Evolutionary conservation across 2,888 invertebrate genomes (phyloP).

Genomic region (Julus scandinavius): DNA sequence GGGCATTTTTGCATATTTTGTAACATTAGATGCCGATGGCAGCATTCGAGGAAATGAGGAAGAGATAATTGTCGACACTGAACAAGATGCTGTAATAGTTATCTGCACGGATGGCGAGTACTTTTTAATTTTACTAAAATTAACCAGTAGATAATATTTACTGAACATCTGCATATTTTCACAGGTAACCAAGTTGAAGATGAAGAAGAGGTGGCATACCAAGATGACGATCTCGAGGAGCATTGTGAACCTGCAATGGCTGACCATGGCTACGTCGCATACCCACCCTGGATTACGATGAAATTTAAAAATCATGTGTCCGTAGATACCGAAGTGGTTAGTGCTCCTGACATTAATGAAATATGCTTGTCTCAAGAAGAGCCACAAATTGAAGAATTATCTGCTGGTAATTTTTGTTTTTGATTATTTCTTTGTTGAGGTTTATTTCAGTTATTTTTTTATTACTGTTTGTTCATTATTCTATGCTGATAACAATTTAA

Average conservation of each 20-base stretch:
- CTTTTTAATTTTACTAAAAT: not conserved
- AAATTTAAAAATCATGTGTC: not conserved
- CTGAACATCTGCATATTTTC: not conserved
- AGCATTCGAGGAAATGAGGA: not conserved
- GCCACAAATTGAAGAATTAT: not conserved
- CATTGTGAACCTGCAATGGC: not conserved
- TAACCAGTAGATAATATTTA: not conserved
- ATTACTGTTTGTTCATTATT: not conserved
- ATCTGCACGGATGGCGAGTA: not conserved
- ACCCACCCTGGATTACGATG: conserved; percentile 10
- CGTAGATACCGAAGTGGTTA: not conserved
- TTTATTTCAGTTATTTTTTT: not conserved
- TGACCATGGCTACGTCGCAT: not conserved
- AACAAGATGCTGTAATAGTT: conserved; percentile 21
- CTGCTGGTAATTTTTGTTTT: not conserved
- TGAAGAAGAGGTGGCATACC: not conserved
- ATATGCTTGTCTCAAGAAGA: not conserved
- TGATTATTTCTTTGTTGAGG: not conserved
- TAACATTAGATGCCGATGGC: not conserved
- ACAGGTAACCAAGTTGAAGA: not conserved
- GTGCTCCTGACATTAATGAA: not conserved
- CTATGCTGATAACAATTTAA: not conserved
- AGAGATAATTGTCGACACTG: not conserved
- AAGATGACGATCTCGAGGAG: not conserved
- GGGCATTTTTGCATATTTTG: too few species aligned